These are phyloP conservation scores for Thunnus maccoyii DNA, from an alignment of 2,113 vertebrate species.

Conservation along the genomic window DNA sequence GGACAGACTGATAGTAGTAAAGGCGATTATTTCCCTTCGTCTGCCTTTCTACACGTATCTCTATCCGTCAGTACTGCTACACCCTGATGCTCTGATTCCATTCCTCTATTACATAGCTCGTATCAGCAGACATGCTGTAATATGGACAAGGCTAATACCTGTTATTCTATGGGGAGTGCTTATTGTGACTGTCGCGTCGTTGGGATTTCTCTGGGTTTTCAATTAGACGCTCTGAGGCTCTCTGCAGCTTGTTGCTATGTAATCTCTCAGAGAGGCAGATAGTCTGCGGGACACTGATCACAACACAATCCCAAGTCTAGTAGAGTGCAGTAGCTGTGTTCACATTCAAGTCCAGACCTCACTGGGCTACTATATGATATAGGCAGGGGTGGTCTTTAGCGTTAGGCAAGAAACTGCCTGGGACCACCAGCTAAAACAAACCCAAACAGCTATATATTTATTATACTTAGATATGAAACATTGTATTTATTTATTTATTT, in stretches of 20 bases:
- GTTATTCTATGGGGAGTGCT: conserved; percentile 73
- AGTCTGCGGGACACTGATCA: conserved; percentile 57
- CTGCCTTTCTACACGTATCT: conserved; percentile 63
- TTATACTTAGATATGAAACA: too few species aligned
- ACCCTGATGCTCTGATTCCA: conserved; percentile 66
- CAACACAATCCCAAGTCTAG: conserved; percentile 54
- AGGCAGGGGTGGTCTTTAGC: neutral
- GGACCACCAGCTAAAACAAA: too few species aligned
- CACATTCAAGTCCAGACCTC: conserved; percentile 19
- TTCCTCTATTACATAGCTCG: conserved; percentile 26
- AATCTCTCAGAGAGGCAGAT: conserved; percentile 75
- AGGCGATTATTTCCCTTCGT: conserved; percentile 68
- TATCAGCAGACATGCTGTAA: conserved; percentile 73
- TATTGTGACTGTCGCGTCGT: conserved; percentile 56
- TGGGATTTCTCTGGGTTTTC: conserved; percentile 78
- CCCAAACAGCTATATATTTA: too few species aligned
- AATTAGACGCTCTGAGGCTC: conserved; percentile 81
- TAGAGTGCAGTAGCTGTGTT: conserved; percentile 27
- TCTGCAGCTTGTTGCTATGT: conserved; percentile 57
- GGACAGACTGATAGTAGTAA: conserved; percentile 72
- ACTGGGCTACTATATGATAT: neutral
- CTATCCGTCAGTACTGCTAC: conserved; percentile 59
- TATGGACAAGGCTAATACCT: conserved; percentile 74
- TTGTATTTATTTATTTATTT: too few species aligned
- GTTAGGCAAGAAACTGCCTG: too few species aligned